phyloP scores from a whole-genome alignment of 1,140 invertebrate genomes.

The Arion vulgaris region DNA sequence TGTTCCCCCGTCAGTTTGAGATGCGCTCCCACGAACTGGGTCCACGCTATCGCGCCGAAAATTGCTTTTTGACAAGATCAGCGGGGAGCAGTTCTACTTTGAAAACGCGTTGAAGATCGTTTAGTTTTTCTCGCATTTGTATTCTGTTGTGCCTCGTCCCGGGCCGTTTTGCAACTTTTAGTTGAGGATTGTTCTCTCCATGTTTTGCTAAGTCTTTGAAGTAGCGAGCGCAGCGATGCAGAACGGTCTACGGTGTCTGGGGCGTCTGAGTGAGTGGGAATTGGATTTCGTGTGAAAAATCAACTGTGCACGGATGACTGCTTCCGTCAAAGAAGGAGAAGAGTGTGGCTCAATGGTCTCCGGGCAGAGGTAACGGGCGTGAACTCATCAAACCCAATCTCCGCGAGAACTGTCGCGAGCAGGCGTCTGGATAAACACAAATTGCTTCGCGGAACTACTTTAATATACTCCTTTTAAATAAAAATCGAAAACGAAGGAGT shows the following conservation, averaged over 20 bases:
- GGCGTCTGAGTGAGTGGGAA: background rate
- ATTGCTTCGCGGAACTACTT: background rate
- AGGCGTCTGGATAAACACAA: conserved; percentile 15
- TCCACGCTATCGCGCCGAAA: background rate
- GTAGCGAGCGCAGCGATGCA: background rate
- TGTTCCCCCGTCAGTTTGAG: conserved; percentile 12
- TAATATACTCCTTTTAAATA: background rate
- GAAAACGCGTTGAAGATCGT: conserved; percentile 1
- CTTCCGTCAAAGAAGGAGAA: background rate
- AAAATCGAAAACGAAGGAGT: background rate
- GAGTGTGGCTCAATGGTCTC: background rate
- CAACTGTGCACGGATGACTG: conserved; percentile 12
- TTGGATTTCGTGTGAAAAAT: conserved; percentile 11
- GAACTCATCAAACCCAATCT: conserved; percentile 2
- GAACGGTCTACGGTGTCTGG: background rate
- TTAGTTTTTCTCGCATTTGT: conserved; percentile 2
- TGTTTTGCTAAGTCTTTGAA: conserved; percentile 18
- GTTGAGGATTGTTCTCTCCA: background rate
- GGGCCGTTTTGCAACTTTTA: background rate
- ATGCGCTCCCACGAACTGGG: conserved; percentile 19
- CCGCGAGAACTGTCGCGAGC: background rate
- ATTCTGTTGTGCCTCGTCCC: background rate
- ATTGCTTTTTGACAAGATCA: conserved; percentile 23
- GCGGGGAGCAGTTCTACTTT: background rate
- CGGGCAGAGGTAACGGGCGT: background rate